These are phyloP conservation scores for Lacerta viridis DNA, from an alignment of 2,797 vertebrate species.

Conservation along the genomic window DNA sequence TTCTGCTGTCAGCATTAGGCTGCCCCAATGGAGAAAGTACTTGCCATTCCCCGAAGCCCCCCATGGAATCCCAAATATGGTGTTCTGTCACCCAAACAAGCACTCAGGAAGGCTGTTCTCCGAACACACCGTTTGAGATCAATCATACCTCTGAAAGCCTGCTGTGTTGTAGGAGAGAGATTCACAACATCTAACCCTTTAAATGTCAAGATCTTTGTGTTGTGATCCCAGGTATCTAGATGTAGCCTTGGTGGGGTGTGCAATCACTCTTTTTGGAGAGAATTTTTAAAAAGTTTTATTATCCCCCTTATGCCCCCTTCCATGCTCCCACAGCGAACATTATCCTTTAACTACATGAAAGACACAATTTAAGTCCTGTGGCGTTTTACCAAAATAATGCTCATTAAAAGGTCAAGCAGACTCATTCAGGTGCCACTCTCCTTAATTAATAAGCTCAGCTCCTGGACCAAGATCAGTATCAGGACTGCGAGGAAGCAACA, in stretches of 20 bases:
- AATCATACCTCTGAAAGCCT: background rate
- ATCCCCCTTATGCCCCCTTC: conserved; percentile 56
- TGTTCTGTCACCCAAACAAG: background rate
- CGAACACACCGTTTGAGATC: background rate
- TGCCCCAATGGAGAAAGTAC: background rate
- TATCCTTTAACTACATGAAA: conserved; percentile 57
- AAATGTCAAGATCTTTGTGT: conserved; percentile 16
- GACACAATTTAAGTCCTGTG: conserved; percentile 55
- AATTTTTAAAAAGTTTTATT: conserved; percentile 41
- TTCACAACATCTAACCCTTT: background rate
- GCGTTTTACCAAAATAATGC: conserved; percentile 58
- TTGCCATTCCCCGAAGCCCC: no score
- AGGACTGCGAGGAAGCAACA: background rate
- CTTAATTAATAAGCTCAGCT: conserved; percentile 42
- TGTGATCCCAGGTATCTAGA: conserved; percentile 66
- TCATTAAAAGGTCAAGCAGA: conserved; percentile 61
- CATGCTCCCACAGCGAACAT: conserved; percentile 42
- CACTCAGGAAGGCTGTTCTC: background rate
- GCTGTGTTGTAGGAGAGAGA: background rate
- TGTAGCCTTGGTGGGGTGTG: conserved; percentile 53
- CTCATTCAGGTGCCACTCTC: conserved; percentile 58
- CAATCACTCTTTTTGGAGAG: conserved; percentile 64
- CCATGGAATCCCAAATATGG: background rate
- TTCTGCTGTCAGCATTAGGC: background rate
- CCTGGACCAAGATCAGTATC: background rate